Base-by-base conservation (phyloP, 2,113 vertebrate species). In the Rhombomys opimus region DNA sequence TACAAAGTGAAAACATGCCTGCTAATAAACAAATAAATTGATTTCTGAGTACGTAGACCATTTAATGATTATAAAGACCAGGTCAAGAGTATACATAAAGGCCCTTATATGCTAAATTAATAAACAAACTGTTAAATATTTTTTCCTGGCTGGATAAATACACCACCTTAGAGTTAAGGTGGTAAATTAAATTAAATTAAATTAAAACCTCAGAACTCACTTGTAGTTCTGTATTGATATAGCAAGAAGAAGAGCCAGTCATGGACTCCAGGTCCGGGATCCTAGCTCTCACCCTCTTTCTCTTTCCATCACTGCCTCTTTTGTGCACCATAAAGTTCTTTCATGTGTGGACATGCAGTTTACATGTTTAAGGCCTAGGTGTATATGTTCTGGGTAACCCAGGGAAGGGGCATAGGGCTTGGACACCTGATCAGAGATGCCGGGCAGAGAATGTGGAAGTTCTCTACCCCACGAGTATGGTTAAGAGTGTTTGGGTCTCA, bases 141-240 rank as follows among this genome's bases (percentile, higher is more conserved):
- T 92, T 57, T 89, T 89, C n/a, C 65, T 85, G 73, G 15, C 30
- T 96, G 90, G 61, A 86, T 89, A 90, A 89, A 80, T 90, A 90
- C 13, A 89, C 23, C 30, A 87, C 20, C 50, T 87, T 72, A 90
- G 89, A 38, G 50, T 81, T 46, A 46, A 46, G 46, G 46, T 46
- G 46, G 72, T 2, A 89, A 89, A 35, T 14, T 92, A 81, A 41
- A 17, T 14, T 92, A 81, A 41, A 17, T 2, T 90, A 27, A 88
- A 92, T 91, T 92, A 75, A 61, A 78, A 50, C 88, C 35, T 91
- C 91, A 46, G 46, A 70, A 67, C 8, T 70, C 59, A 67, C 46
- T 25, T 80, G 41, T 68, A 91, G 30, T 89, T 96, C 35, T 93
- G 5, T 76, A 78, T n/a, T 81, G 11, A 97, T 22, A 23, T 77